Conservation (phyloP, 2,888 invertebrate species). For the Andrena bicolor region DNA sequence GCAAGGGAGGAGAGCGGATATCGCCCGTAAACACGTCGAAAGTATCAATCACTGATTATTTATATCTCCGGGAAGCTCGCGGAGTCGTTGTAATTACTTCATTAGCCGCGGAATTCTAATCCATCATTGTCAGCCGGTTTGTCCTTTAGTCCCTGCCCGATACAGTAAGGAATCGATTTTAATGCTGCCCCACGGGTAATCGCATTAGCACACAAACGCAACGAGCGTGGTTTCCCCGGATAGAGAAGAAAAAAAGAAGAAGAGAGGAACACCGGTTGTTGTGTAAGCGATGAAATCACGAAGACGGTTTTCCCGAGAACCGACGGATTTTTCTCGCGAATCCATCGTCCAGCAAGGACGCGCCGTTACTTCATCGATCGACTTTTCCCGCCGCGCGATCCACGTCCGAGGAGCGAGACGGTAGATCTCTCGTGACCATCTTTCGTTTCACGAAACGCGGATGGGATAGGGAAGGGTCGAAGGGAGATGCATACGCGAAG, state of each 20-base stretch:
- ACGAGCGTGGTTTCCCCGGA: conserved; percentile 20
- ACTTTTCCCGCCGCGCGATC: conserved; percentile 12
- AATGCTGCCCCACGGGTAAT: conserved; percentile 55
- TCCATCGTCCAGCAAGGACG: conserved; percentile 26
- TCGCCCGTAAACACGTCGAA: conserved; percentile 45
- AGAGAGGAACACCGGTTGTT: conserved; percentile 40
- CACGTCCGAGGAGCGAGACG: no score
- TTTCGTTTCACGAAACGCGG: background rate
- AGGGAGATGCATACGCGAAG: background rate
- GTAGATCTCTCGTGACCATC: conserved; percentile 24
- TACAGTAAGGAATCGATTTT: conserved; percentile 59
- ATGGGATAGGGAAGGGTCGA: background rate
- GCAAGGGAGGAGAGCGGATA: background rate
- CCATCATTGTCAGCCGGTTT: conserved; percentile 57
- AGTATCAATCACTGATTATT: conserved; percentile 63
- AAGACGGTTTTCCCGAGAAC: conserved; percentile 55
- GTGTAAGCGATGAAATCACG: conserved; percentile 67
- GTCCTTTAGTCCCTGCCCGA: conserved; percentile 53
- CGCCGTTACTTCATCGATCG: conserved; percentile 46
- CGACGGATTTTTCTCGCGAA: conserved; percentile 55
- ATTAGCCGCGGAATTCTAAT: conserved; percentile 61
- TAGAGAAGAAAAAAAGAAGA: conserved; percentile 23
- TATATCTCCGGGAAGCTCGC: conserved; percentile 49
- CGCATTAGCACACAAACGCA: conserved; percentile 52
- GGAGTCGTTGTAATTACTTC: conserved; percentile 63